Base-by-base conservation (phyloP, 2,113 vertebrate species). In the Chaetops frenatus region DNA sequence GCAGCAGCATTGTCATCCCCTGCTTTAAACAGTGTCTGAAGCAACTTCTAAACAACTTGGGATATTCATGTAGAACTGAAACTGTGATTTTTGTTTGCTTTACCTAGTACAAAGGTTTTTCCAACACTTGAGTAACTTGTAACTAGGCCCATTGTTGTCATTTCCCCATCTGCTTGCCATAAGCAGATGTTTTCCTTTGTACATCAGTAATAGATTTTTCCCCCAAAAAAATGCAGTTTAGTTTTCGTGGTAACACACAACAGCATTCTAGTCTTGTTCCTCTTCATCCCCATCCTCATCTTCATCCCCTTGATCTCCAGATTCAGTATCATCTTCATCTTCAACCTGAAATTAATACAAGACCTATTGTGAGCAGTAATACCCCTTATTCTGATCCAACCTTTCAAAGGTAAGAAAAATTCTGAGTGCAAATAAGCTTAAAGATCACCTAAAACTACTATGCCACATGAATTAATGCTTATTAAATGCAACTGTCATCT, bases 271-370 rank as follows among this genome's bases (percentile, higher is more conserved):
- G 48, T 95, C 94, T 90, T 97, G 94, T 22, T 98, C 96, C 29
- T 98, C 97, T 40, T 96, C 93, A 58, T 92, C 94, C 23, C 92
- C 97, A 53, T 98, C 98, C 24, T 98, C 98, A 70, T 98, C 98
- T 38, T 98, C 98, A 44, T 98, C 98, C 1, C 95, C 97, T 71
- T 98, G 98, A 87, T 98, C 98, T 93, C 95, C 97, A 15, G 97
- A 98, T 83, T 98, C 98, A 57, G 96, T 96, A 51, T 98, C 98
- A 81, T 98, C 98, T 64, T 98, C 98, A 95, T 98, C 98, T 94
- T 98, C 98, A 90, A 98, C 94, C 98, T 98, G 95, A 79, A 94
- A 71, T 28, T 1, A n/a, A 57, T 7, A n/a, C 19, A 56, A 74
- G 9, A 62, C 9, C 2, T 10, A 3, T n/a, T 25, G 35, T 86